These are phyloP conservation scores for Callyntrura sp. DNA, from an alignment of 2,888 invertebrate species.

Conservation along the genomic window DNA sequence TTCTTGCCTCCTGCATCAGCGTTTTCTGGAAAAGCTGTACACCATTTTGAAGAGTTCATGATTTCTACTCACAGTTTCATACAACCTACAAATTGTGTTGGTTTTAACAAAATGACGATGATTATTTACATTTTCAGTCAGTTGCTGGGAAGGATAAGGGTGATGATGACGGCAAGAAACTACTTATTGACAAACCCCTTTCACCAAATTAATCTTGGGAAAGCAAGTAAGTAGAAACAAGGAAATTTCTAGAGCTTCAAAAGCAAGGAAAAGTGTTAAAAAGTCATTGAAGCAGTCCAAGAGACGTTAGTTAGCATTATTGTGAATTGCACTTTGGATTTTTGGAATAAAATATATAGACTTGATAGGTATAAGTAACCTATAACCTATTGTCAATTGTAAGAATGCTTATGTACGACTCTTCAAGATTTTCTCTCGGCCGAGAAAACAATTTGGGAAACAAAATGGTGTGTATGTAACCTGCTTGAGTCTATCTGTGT, in stretches of 20 bases:
- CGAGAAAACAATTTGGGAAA: no score
- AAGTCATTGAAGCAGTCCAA: neutral
- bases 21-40: no score
- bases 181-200: conserved; percentile 20
- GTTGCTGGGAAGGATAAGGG: neutral
- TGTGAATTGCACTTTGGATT: neutral
- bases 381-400: neutral
- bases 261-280: conserved; percentile 3
- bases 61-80: no score
- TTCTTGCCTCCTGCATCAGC: no score
- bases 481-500: neutral
- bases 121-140: neutral
- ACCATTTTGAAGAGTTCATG: neutral
- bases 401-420: neutral
- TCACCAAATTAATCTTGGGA: conserved; percentile 39
- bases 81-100: no score
- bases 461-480: neutral
- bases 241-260: neutral
- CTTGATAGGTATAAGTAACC: no score
- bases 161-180: conserved; percentile 9
- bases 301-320: neutral
- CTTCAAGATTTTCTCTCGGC: neutral
- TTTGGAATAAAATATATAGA: neutral
- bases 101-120: no score
- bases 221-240: conserved; percentile 1